Base-by-base conservation (phyloP, 1,140 invertebrate genomes). In the Philotrypesis tridentata region DNA sequence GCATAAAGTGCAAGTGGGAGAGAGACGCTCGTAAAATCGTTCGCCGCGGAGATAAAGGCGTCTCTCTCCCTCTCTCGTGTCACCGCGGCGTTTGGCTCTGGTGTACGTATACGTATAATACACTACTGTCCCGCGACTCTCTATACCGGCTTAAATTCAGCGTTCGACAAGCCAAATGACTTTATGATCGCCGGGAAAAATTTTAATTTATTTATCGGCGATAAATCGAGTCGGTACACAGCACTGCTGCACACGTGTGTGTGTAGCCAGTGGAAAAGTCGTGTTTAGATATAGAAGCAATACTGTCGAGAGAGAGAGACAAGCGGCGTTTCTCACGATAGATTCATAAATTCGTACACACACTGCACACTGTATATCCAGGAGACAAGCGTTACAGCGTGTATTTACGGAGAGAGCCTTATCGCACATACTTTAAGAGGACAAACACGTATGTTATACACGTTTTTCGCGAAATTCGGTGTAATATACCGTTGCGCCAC, bases 21-120 rank as follows among this genome's bases (percentile, higher is more conserved):
- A 40, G 12, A 37, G 27, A 68, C 27, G 21, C 76, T 80, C 78
- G 78, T 80, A 80, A 80, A 79, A 79, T 40, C 25, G 17, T 40
- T 72, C 55, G 21, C 31, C 55, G 21, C 31, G 29, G 23, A 55
- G 78, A 80, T 80, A 73, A 80, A 80, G 23, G 70, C 23, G 37
- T 73, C 55, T 73, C 67, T 65, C 14, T 21, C 17, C 12, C 14
- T 48, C 2, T 55, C 25, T 70, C 37, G 67, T 70, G 21, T 55
- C 21, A 55, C 21, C 48, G 67, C 48, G n/a, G 74, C 31, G 29
- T 67, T 77, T 77, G 40, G 37, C 31, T 61, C n/a, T n/a, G n/a
- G n/a, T n/a, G n/a, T n/a, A n/a, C n/a, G n/a, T n/a, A n/a, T n/a
- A n/a, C n/a, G n/a, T n/a, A n/a, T n/a, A n/a, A n/a, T n/a, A n/a